phyloP scores from a whole-genome alignment of 2,113 vertebrate genomes.

The Phyllostomus discolor region DNA sequence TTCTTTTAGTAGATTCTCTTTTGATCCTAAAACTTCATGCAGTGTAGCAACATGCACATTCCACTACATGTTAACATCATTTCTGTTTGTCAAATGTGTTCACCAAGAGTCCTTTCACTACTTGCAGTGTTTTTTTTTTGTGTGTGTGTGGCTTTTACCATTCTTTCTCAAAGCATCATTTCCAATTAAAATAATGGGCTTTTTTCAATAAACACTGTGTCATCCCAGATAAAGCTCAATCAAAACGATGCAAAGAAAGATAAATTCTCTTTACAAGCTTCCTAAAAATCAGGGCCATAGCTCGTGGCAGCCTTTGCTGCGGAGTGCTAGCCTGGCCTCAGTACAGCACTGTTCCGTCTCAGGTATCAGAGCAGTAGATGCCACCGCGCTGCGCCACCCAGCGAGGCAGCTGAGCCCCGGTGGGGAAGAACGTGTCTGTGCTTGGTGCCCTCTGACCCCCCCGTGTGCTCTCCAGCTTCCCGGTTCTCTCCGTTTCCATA shows the following conservation, averaged over 20 bases:
- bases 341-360: no score
- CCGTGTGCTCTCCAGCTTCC: not conserved
- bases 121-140: not conserved
- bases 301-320: not conserved
- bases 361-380: not conserved
- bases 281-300: not conserved
- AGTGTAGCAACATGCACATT: not conserved
- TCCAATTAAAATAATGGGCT: not conserved
- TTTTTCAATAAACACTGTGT: not conserved
- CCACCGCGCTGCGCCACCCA: not conserved
- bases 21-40: not conserved
- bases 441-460: not conserved
- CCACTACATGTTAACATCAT: not conserved
- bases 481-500: not conserved
- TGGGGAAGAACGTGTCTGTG: rapidly evolving
- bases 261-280: not conserved
- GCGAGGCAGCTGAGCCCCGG: not conserved
- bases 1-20: not conserved
- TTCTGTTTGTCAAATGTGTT: not conserved
- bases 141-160: not conserved
- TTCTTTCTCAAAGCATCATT: not conserved
- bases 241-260: not conserved
- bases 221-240: not conserved
- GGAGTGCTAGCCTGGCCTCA: not conserved
- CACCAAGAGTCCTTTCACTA: not conserved